Base-by-base conservation (phyloP, 2,113 vertebrate species). In the Campylorhamphus procurvoides region DNA sequence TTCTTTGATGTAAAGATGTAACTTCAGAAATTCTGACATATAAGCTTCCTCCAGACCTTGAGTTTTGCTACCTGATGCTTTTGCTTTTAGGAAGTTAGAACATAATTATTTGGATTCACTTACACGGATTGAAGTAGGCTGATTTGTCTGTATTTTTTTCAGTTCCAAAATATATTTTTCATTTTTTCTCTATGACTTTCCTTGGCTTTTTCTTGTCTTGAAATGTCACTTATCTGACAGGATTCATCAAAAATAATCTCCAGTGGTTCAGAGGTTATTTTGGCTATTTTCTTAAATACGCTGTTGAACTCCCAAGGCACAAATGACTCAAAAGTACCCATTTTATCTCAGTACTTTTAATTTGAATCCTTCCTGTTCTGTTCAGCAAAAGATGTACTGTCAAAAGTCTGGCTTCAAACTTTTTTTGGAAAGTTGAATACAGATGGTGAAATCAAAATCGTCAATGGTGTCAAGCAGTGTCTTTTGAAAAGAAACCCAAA, bases 391-490 rank as follows among this genome's bases (percentile, higher is more conserved):
- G 28, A 19, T 14, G 0, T 12, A 46, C 5, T 39, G 33, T 33
- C 20, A 58, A 40, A 44, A 3, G 14, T 29, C 12, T 52, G 9
- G 9, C 2, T 52, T 29, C 44, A 81, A 50, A 53, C 25, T 47
- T 33, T 24, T 18, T 12, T 0, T 15, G 19, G 50, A 22, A 56
- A 47, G 9, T 18, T 80, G 31, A 35, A 42, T 9, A 28, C 0
- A 25, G 29, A 8, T 29, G 50, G 39, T 8, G 52, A 75, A 89
- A 68, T 35, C 23, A 9, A 75, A 89, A 68, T 35, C 23, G 10
- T 44, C 2, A 0, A 15, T 2, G 28, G 27, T n/a, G 27, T 24
- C 10, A 64, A 73, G n/a, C 22, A 46, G 12, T 0, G 4, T n/a
- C 42, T 42, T 74, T 58, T 53, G 19, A 84, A 91, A 67, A 2